Base-by-base conservation (phyloP, 2,888 invertebrate genomes). In the Neocrepidodera transversa region DNA sequence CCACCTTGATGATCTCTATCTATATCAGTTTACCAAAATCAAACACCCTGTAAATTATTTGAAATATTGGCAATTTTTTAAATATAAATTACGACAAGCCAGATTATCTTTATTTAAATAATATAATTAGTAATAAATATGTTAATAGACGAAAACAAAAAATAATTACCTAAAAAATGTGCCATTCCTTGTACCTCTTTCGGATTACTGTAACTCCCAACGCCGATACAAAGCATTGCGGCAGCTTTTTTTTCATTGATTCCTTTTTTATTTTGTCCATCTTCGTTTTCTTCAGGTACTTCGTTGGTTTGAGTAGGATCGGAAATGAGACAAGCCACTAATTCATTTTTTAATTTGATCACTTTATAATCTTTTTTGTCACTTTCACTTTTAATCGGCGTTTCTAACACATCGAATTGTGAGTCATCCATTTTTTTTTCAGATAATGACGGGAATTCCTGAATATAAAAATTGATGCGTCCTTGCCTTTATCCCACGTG, bases 121-220 rank as follows among this genome's bases (percentile, higher is more conserved):
- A n/a, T n/a, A n/a, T n/a, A n/a, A n/a, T n/a, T n/a, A n/a, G n/a
- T n/a, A n/a, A n/a, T n/a, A n/a, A n/a, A n/a, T n/a, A n/a, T n/a
- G n/a, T n/a, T n/a, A n/a, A n/a, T n/a, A n/a, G n/a, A n/a, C n/a
- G n/a, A n/a, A n/a, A n/a, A n/a, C n/a, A n/a, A n/a, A n/a, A n/a
- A n/a, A 7, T 36, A 36, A 14, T 36, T 43, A 43, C 43, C 93
- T 2, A 93, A 82, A 76, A 93, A 93, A 77, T 93, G 93, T 0
- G 93, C 91, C 76, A 93, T 78, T 32, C 52, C 52, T 43, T 10
- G 17, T 11, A 51, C 87, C 70, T 84, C 83, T 5, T 82, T 78
- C 0, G 92, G 92, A 79, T 93, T 92, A 71, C 89, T 89, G 79
- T 91, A 93, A 71, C 85, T 86, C 42, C 93, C 93, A 14, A 90